Evolutionary conservation across 2,888 invertebrate genomes (phyloP), one percentile per base, ranked within the genome.

Genomic region (Apeira syringaria): DNA sequence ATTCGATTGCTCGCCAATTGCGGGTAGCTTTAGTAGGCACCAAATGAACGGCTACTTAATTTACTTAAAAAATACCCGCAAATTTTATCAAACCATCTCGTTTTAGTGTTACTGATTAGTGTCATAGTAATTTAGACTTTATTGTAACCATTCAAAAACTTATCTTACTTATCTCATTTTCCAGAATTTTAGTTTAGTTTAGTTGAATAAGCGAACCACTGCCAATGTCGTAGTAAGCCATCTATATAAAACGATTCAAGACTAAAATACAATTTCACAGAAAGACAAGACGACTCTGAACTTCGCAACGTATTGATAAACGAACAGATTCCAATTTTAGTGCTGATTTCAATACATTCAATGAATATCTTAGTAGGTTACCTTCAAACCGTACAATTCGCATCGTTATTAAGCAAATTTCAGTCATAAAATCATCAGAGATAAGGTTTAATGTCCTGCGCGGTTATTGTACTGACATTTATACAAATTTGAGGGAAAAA

Each of bases 301-400:
- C 49, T 51, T 53, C 42, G 49, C 54, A 43, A 35, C 44, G 50
- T 46, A 46, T 61, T 60, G 61, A 63, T 61, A 53, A 56, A 68
- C 55, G 48, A 44, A 61, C 33, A 34, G 54, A 53, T 57, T 53
- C 56, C 59, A 59, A 55, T 61, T 68, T 62, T 57, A 58, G 56
- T 50, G 56, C 45, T 57, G 59, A 67, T 68, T 69, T 63, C 64
- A 67, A 67, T 65, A 67, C 63, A 66, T 69, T 58, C 70, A 65
- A 69, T 72, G 71, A 70, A 73, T 73, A 70, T 56, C 60, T 68
- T 64, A 68, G 64, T 56, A 64, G 69, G 51, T 44, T 47, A 53
- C 50, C 52, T 48, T 47, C 38, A 10, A 38, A 38, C 44, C 20
- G 8, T 27, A 35, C 10, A 17, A 28, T 31, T 47, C 43, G 25